These are phyloP conservation scores for Hyposoter didymator DNA, from an alignment of 2,888 invertebrate genomes.

Conservation along the genomic window DNA sequence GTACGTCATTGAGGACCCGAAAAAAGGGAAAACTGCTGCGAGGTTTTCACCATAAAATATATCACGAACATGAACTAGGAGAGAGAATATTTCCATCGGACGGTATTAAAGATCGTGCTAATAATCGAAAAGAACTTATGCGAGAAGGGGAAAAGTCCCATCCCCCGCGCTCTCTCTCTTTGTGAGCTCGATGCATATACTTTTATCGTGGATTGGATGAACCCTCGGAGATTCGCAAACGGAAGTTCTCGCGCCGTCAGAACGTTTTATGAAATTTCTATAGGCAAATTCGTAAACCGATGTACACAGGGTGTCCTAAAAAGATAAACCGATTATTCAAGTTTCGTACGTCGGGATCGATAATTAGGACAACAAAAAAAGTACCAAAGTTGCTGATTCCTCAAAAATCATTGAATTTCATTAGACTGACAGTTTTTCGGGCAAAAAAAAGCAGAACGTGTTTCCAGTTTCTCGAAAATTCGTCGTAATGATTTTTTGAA, in stretches of 20 bases:
- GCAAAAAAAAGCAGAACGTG: not conserved
- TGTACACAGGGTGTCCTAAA: not conserved
- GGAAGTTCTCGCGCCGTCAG: slow-evolving; percentile 58
- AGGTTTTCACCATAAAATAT: slow-evolving; percentile 25
- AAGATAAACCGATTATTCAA: not conserved
- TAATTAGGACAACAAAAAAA: not conserved
- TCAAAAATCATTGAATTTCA: not conserved
- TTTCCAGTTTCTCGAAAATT: not conserved
- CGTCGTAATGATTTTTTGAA: not conserved
- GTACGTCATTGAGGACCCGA: not conserved
- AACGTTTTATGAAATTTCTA: slow-evolving; percentile 61
- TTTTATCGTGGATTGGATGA: slow-evolving; percentile 58
- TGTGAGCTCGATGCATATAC: slow-evolving; percentile 40
- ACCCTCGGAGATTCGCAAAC: slow-evolving; percentile 56
- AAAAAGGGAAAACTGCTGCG: not conserved
- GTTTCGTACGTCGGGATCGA: not conserved
- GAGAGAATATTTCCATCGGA: slow-evolving; percentile 25
- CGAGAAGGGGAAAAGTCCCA: not conserved
- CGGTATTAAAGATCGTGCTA: slow-evolving; percentile 40
- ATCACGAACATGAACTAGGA: slow-evolving; percentile 1
- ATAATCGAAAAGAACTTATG: slow-evolving; percentile 30
- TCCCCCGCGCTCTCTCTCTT: not conserved
- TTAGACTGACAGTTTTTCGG: not conserved
- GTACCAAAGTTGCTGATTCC: not conserved
- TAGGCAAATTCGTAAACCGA: slow-evolving; percentile 13